Base-by-base conservation (phyloP, 2,888 invertebrate genomes). In the Ophioninae sp. region DNA sequence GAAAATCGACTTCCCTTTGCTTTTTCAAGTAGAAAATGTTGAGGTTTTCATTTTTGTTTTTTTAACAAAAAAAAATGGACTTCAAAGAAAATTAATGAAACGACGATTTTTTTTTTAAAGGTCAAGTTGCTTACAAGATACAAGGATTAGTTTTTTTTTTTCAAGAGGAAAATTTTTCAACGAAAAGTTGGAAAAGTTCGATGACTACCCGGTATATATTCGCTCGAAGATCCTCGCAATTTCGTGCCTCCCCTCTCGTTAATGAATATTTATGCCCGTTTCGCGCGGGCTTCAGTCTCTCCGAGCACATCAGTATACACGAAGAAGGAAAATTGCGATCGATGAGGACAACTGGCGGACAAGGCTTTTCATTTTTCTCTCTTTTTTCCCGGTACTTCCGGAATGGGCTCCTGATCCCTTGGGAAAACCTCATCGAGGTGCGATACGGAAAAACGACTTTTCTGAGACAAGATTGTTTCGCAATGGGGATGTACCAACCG, bases 241-340 rank as follows among this genome's bases (percentile, higher is more conserved):
- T 56, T 23, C 41, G 71, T 56, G 30, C 61, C 30, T 51, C 17
- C 63, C 78, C 41, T 82, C 61, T 67, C 78, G 72, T 86, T 86
- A 87, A 89, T 88, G 89, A 89, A 89, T 90, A 90, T 89, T 89
- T 88, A 88, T 87, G 85, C 75, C 75, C 75, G 87, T 86, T 73
- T 44, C 88, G 86, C 86, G 79, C 68, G 51, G 51, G 51, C 51
- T 69, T 78, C 41, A 64, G 74, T 79, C 77, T 85, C 81, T 63
- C 44, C 67, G 37, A 23, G 17, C 51, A 51, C 51, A 17, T 51
- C 51, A 17, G 51, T 51, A 6, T 51, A 51, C 51, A 10, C 51
- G 51, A 51, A 39, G 61, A 64, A 79, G 82, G 77, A 85, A 84
- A 86, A 85, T 81, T 13, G 30, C 20, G 65, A 68, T 63, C 67